A percentile compares a stretch with the other conserved stretches of the same genome.
phyloP scores from a whole-genome alignment of 1,140 invertebrate species.

The Bombus soroeensis region DNA sequence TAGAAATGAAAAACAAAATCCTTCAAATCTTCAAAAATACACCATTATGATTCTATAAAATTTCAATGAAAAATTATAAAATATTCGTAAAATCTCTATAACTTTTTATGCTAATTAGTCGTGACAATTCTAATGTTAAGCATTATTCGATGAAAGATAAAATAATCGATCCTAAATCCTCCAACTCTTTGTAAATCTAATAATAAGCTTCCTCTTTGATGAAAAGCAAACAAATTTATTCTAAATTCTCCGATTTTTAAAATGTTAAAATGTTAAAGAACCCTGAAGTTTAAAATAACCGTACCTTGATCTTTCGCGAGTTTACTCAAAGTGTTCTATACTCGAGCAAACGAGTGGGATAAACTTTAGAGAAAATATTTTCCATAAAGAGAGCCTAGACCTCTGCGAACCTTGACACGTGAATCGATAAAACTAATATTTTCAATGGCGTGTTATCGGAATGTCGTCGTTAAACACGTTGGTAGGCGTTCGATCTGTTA shows the following conservation, averaged over 20 bases:
- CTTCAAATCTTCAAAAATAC: background rate
- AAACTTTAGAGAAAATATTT: background rate
- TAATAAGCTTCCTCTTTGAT: background rate
- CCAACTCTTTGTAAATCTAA: background rate
- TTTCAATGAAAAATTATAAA: background rate
- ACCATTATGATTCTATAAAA: background rate
- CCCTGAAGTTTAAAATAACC: background rate
- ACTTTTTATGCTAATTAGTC: background rate
- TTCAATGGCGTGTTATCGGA: background rate
- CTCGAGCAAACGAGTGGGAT: background rate
- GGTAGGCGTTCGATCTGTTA: background rate
- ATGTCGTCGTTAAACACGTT: background rate
- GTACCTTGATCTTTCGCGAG: background rate
- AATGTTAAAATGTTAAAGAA: background rate
- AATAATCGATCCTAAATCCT: background rate
- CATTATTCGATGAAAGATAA: background rate
- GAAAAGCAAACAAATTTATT: background rate
- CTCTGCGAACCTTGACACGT: background rate
- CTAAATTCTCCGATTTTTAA: background rate
- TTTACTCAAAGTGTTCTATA: background rate
- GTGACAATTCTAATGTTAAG: background rate
- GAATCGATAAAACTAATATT: slow-evolving; percentile 23
- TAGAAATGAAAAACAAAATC: background rate
- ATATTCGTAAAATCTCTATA: too few species aligned
- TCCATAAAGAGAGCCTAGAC: slow-evolving; percentile 6